Evolutionary conservation across 2,113 vertebrate species (phyloP).

Genomic region (Copsychus sechellarum): DNA sequence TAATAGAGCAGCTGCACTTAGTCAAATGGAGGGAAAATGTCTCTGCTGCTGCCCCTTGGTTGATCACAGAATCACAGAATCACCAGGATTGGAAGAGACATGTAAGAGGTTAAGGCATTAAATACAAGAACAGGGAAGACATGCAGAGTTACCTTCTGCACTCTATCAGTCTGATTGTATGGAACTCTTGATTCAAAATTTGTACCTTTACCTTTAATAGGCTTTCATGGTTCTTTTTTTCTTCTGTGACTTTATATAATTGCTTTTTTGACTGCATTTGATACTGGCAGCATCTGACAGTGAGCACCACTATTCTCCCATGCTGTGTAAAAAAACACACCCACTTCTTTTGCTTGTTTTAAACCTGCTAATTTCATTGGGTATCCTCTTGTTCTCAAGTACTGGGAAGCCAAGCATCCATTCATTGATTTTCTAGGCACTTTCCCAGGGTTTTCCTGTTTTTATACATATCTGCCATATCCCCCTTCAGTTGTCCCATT

Average conservation of each 20-base stretch:
- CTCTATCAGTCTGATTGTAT: background rate
- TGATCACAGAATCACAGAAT: background rate
- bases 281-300: background rate
- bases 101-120: background rate
- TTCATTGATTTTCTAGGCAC: constrained; percentile 51
- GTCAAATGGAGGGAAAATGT: background rate
- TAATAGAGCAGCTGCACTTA: background rate
- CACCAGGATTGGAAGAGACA: background rate
- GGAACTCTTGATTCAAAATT: background rate
- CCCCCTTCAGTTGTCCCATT: constrained; percentile 3
- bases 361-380: constrained; percentile 6
- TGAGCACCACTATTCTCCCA: background rate
- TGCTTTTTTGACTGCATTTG: constrained; percentile 3
- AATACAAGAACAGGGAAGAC: background rate
- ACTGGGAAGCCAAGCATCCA: constrained; percentile 22
- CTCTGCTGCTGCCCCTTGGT: background rate
- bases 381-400: background rate
- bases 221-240: background rate
- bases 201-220: background rate
- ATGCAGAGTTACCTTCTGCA: background rate
- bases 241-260: background rate
- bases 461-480: constrained; percentile 45
- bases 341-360: background rate
- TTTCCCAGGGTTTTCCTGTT: constrained; percentile 37
- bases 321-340: fast-evolving